Evolutionary conservation across 2,113 vertebrate genomes (phyloP).

Genomic region (Microtus ochrogaster): DNA sequence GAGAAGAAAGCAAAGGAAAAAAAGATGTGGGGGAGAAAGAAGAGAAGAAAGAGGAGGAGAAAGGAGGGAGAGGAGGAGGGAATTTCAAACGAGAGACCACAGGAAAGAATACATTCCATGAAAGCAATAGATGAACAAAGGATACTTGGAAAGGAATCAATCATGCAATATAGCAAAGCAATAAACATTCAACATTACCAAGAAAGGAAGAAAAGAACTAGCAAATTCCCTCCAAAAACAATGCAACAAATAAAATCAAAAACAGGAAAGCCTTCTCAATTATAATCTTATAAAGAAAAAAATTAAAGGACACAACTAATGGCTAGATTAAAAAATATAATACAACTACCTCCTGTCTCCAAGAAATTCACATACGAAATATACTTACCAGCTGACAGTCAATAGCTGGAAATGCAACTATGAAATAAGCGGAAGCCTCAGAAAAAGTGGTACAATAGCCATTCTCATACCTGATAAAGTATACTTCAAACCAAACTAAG

Average conservation of each 20-base stretch:
- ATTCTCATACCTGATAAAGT: neutral
- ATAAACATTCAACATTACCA: neutral
- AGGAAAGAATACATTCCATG: neutral
- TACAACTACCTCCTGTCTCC: neutral
- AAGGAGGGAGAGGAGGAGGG: neutral
- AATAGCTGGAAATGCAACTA: neutral
- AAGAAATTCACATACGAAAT: neutral
- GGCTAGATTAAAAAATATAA: neutral
- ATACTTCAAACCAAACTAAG: neutral
- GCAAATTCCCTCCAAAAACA: neutral
- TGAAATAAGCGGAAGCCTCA: neutral
- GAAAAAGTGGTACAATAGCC: neutral
- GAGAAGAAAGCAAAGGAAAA: too few relatives aligned
- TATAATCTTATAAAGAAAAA: neutral
- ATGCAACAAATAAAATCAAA: neutral
- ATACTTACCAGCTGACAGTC: neutral
- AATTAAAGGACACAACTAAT: neutral
- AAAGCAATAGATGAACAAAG: neutral
- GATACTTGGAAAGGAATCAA: neutral
- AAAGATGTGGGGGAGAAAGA: too few relatives aligned
- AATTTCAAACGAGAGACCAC: neutral
- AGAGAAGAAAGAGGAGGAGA: too few relatives aligned
- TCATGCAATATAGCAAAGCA: neutral
- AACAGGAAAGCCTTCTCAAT: neutral
- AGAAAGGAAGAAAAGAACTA: neutral